Base-by-base conservation (phyloP, 2,888 invertebrate genomes). In the Monoplex corrugatus region DNA sequence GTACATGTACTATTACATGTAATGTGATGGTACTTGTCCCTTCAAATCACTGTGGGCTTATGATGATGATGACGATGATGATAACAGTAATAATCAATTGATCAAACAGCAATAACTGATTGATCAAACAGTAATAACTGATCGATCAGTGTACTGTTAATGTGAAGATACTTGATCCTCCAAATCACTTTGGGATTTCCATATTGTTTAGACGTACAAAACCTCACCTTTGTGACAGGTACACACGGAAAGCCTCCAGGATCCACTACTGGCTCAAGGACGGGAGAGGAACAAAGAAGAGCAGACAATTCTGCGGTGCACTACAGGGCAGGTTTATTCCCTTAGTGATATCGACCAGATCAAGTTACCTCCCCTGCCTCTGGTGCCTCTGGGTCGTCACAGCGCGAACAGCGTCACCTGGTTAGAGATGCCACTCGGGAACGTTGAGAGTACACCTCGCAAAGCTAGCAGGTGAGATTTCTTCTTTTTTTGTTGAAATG, bases 331-430 rank as follows among this genome's bases (percentile, higher is more conserved):
- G 35, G 91, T 91, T 8, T 95, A 95, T 90, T 91, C 94, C 19
- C 94, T 95, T 89, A 92, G 90, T 32, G 95, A 95, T 87, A 92
- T 95, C 16, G 93, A 94, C 40, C 93, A 94, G 89, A 93, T 95
- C 50, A 57, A 32, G 83, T 92, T 95, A 87, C 95, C 95, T 72
- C 93, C 93, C 32, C 89, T 95, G 87, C 95, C 96, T 0, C 91
- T 95, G 28, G 94, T 95, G 2, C 95, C 96, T 0, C 93, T 94
- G 2, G 95, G 95, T 28, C 93, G 96, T 32, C 95, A 96, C 88
- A 95, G 95, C 43, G 94, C 94, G 0, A 93, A 94, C 90, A 94
- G 95, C 90, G 89, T 92, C 13, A 92, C 92, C 19, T 96, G 95
- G 95, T 87, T 95, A 50, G 92, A 93, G 63, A 95, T 95, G 95